phyloP scores from a whole-genome alignment of 2,113 vertebrate species.

The Myiopsitta monachus region DNA sequence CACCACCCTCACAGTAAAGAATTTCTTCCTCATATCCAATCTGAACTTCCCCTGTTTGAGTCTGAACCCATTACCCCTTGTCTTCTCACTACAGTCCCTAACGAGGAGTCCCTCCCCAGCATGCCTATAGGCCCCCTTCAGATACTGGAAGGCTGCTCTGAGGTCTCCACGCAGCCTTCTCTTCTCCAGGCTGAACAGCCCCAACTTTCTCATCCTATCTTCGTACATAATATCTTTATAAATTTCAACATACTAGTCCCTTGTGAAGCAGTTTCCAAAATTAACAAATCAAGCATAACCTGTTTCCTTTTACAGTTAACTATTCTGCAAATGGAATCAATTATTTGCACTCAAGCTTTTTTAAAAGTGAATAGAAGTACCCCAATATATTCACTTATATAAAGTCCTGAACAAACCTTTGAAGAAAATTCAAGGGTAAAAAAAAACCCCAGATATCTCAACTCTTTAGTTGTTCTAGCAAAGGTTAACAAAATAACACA shows the following conservation, averaged over 20 bases:
- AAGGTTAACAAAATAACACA: neutral
- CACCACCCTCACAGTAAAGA: too few relatives aligned
- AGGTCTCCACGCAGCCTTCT: too few relatives aligned
- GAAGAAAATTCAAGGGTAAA: neutral
- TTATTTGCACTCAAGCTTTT: neutral
- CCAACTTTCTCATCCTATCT: too few relatives aligned
- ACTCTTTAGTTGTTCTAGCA: neutral
- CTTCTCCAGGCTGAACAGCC: too few relatives aligned
- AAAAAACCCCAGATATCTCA: fast-evolving
- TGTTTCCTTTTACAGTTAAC: neutral
- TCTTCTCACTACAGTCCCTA: too few relatives aligned
- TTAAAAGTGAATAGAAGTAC: neutral
- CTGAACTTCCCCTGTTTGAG: too few relatives aligned
- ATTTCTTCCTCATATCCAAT: too few relatives aligned
- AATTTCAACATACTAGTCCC: neutral
- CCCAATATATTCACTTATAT: neutral
- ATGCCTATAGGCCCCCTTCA: too few relatives aligned
- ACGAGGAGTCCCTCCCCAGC: too few relatives aligned
- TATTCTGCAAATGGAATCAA: neutral
- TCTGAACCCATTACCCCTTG: too few relatives aligned
- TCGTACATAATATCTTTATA: neutral
- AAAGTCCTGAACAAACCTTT: neutral
- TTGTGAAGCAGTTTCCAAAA: neutral
- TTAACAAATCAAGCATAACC: neutral
- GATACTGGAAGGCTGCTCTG: too few relatives aligned